Conservation (phyloP, 1,140 invertebrate genomes). For the Hydropsyche tenuis region DNA sequence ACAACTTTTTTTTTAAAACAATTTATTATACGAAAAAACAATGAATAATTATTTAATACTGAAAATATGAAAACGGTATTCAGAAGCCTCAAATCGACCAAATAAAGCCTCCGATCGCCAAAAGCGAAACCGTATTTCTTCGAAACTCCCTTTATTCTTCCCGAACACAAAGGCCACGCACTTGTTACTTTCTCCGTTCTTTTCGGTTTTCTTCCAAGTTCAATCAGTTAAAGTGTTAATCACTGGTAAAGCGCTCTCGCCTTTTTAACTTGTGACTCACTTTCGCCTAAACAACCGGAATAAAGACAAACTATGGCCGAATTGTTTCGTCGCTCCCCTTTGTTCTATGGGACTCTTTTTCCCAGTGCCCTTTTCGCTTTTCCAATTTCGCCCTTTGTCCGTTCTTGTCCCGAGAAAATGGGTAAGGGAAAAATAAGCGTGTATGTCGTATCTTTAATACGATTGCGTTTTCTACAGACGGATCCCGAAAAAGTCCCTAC, state of each 20-base stretch:
- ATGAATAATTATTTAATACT: too few species aligned
- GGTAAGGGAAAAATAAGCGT: not conserved
- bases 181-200: slow-evolving; percentile 14
- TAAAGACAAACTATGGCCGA: too few species aligned
- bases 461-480: not conserved
- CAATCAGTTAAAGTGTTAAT: slow-evolving; percentile 28
- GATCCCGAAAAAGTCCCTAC: slow-evolving; percentile 9
- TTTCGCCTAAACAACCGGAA: not conserved
- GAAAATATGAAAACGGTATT: too few species aligned
- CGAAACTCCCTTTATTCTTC: too few species aligned
- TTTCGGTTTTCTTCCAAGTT: not conserved
- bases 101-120: too few species aligned
- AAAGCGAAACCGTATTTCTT: too few species aligned
- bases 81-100: too few species aligned
- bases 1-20: too few species aligned
- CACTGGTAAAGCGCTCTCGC: slow-evolving; percentile 2
- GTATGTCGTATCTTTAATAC: slow-evolving; percentile 4
- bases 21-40: too few species aligned
- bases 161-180: not conserved
- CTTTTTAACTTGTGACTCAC: slow-evolving; percentile 3
- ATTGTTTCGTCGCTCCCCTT: too few species aligned
- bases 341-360: not conserved
- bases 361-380: not conserved
- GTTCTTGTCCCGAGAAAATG: not conserved
- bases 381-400: slow-evolving; percentile 13